Conservation (phyloP, 2,797 vertebrate genomes). For the Sebastes glaucus region DNA sequence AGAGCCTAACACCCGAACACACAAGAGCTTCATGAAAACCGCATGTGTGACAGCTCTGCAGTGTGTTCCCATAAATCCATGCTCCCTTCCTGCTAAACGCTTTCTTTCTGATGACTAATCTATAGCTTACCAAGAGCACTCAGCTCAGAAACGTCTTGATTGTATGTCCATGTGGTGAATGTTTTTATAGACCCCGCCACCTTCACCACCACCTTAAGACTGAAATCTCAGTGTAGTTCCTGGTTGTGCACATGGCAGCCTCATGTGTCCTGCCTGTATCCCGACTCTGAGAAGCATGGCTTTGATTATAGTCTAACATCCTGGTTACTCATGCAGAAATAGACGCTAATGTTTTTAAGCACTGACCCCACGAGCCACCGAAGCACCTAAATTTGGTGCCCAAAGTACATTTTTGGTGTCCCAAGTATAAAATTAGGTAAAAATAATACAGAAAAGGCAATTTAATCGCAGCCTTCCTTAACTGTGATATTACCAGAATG, state of each 20-base stretch:
- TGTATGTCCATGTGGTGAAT: constrained; percentile 61
- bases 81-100: constrained; percentile 61
- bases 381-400: too few relatives aligned
- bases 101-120: constrained; percentile 73
- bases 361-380: too few relatives aligned
- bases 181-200: constrained; percentile 54
- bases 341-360: too few relatives aligned
- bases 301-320: constrained; percentile 61
- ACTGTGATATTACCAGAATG: too few relatives aligned
- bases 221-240: constrained; percentile 27
- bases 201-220: constrained; percentile 18
- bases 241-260: constrained; percentile 61
- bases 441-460: too few relatives aligned
- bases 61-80: constrained; percentile 60
- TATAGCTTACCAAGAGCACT: constrained; percentile 62
- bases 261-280: constrained; percentile 34
- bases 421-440: too few relatives aligned
- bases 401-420: too few relatives aligned
- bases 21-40: constrained; percentile 68
- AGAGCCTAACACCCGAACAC: constrained; percentile 28
- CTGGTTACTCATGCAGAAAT: constrained; percentile 41
- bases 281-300: constrained; percentile 32
- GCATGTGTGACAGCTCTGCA: constrained; percentile 63
- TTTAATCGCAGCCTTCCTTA: too few relatives aligned
- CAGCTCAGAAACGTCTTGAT: constrained; percentile 48